A percentile compares a stretch with the other conserved stretches of the same genome.
phyloP scores from a whole-genome alignment of 2,113 vertebrate genomes.

The Microcebus ravelobensis region DNA sequence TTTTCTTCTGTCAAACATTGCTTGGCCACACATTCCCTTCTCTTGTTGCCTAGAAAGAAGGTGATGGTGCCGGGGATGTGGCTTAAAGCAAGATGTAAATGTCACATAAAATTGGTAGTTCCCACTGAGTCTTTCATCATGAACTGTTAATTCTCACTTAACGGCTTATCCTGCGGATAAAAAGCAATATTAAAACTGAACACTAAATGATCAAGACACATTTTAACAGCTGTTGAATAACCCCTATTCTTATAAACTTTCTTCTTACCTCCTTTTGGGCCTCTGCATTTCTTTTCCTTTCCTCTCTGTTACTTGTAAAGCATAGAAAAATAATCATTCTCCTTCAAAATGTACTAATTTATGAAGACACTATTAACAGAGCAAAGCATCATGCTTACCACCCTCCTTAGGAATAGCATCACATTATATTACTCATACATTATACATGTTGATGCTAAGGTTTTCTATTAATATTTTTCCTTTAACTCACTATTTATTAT shows the following conservation, averaged over 20 bases:
- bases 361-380: background rate
- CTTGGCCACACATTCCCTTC: constrained; percentile 34
- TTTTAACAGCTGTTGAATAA: background rate
- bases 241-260: background rate
- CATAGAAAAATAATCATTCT: background rate
- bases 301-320: background rate
- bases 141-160: constrained; percentile 28
- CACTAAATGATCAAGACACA: background rate
- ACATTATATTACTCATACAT: background rate
- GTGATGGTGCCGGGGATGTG: constrained; percentile 16
- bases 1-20: constrained; percentile 72
- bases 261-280: background rate
- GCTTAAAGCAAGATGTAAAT: constrained; percentile 59
- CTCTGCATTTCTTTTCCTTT: background rate
- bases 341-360: background rate
- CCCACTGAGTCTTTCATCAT: constrained; percentile 25
- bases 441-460: background rate
- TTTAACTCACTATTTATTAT: background rate
- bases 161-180: constrained; percentile 37
- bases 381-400: background rate
- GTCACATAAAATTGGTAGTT: constrained; percentile 55
- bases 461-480: background rate
- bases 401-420: background rate
- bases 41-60: constrained; percentile 75
- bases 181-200: constrained; percentile 31